These are phyloP conservation scores for Paramuricea clavata DNA, from an alignment of 92 coral and sea anemone genomes.

Conservation along the genomic window DNA sequence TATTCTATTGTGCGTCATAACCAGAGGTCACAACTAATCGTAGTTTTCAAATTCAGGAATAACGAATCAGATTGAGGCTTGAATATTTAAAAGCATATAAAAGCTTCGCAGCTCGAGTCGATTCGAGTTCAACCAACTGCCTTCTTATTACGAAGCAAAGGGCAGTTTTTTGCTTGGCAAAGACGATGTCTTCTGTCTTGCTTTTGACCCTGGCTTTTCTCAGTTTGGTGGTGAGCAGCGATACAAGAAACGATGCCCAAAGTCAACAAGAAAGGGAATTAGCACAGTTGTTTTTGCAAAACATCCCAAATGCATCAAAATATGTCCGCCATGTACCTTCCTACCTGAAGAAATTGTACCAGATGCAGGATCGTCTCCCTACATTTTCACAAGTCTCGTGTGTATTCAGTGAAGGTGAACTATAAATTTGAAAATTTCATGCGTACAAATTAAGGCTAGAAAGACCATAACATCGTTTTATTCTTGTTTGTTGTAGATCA, in stretches of 20 bases:
- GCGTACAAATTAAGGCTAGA: too few relatives aligned
- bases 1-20: too few relatives aligned
- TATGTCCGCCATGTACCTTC: conserved; percentile 22
- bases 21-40: too few relatives aligned
- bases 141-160: not conserved
- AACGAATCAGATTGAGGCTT: not conserved
- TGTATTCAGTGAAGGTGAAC: conserved; percentile 10
- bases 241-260: not conserved
- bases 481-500: not conserved
- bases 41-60: too few relatives aligned
- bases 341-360: conserved; percentile 17
- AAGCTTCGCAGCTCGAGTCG: not conserved
- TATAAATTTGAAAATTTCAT: too few relatives aligned
- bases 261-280: not conserved
- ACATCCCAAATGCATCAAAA: conserved; percentile 15
- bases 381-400: conserved; percentile 31
- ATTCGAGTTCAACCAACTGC: not conserved
- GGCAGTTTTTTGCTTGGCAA: not conserved
- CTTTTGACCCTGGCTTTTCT: not conserved
- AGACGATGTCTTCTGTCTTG: conserved; percentile 11
- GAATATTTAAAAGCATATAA: not conserved
- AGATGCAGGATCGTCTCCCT: conserved; percentile 31
- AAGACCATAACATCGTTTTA: not conserved
- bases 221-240: conserved; percentile 19
- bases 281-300: conserved; percentile 9